These are phyloP conservation scores for Ypsolopha sequella DNA, from an alignment of 2,888 invertebrate species.

Conservation along the genomic window DNA sequence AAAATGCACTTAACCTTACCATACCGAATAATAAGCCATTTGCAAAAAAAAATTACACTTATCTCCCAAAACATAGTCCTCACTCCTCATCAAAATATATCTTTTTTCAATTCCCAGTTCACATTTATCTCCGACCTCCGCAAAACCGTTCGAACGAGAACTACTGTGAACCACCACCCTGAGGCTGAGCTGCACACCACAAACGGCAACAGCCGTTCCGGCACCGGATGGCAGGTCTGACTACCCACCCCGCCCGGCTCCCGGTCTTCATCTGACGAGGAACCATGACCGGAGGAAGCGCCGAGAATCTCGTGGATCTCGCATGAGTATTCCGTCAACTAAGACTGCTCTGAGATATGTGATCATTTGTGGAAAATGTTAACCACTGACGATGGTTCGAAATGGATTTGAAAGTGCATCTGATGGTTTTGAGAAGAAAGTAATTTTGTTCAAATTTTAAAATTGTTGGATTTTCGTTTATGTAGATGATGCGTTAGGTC, in stretches of 20 bases:
- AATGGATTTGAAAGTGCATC: neutral
- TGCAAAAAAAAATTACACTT: too few species aligned
- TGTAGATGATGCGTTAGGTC: too few species aligned
- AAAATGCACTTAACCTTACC: too few species aligned
- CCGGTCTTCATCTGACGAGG: constrained; percentile 21
- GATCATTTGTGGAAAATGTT: neutral
- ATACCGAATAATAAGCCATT: too few species aligned
- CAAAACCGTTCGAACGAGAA: constrained; percentile 35
- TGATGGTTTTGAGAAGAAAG: neutral
- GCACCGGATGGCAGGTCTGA: constrained; percentile 54
- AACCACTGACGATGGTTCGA: neutral
- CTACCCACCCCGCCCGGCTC: constrained; percentile 34
- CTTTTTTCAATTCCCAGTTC: constrained; percentile 34
- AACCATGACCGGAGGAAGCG: constrained; percentile 30
- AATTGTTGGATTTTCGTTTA: too few species aligned
- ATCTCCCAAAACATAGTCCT: too few species aligned
- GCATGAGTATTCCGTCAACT: constrained; percentile 35
- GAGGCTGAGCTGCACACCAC: constrained; percentile 51
- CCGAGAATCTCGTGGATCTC: constrained; percentile 53
- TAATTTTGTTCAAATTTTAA: neutral
- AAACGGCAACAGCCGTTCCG: constrained; percentile 45
- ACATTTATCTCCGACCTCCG: constrained; percentile 52
- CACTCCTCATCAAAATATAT: neutral
- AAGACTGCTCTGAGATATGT: constrained; percentile 1
- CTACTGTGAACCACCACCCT: constrained; percentile 27